Conservation (phyloP, 2,113 vertebrate species). For the Macquaria ambigua region DNA sequence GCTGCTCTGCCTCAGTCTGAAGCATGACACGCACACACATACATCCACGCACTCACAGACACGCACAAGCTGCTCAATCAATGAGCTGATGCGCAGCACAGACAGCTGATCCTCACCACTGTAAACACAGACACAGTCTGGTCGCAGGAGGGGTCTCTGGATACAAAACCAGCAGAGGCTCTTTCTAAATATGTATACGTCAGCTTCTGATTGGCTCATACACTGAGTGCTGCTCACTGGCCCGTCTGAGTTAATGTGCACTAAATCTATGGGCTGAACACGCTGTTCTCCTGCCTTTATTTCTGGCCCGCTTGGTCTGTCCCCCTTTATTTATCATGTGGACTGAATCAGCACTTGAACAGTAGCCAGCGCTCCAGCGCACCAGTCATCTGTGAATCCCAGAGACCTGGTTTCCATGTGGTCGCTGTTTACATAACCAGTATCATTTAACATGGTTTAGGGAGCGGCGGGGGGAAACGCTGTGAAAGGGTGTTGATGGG, state of each 20-base stretch:
- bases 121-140: slow-evolving; percentile 63
- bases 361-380: slow-evolving; percentile 49
- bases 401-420: slow-evolving; percentile 49
- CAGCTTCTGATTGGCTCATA: slow-evolving; percentile 34
- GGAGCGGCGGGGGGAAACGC: neutral
- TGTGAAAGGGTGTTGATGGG: neutral
- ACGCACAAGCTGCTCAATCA: slow-evolving; percentile 37
- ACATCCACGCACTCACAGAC: slow-evolving; percentile 14
- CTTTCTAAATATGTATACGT: slow-evolving; percentile 36
- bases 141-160: slow-evolving; percentile 5
- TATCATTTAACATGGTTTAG: slow-evolving; percentile 26
- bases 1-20: slow-evolving; percentile 64
- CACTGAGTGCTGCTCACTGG: slow-evolving; percentile 14
- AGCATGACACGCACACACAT: slow-evolving; percentile 14
- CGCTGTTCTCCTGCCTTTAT: slow-evolving; percentile 58
- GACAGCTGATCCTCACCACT: slow-evolving; percentile 64
- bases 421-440: slow-evolving; percentile 56
- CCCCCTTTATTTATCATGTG: slow-evolving; percentile 58
- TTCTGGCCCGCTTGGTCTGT: slow-evolving; percentile 36
- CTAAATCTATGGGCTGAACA: slow-evolving; percentile 56
- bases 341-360: slow-evolving; percentile 71
- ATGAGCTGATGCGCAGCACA: slow-evolving; percentile 31
- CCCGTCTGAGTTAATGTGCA: slow-evolving; percentile 30
- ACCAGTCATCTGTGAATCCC: slow-evolving; percentile 54
- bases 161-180: slow-evolving; percentile 18